These are phyloP conservation scores for Drosophila prostipennis DNA, from an alignment of 2,888 invertebrate genomes.

Conservation along the genomic window DNA sequence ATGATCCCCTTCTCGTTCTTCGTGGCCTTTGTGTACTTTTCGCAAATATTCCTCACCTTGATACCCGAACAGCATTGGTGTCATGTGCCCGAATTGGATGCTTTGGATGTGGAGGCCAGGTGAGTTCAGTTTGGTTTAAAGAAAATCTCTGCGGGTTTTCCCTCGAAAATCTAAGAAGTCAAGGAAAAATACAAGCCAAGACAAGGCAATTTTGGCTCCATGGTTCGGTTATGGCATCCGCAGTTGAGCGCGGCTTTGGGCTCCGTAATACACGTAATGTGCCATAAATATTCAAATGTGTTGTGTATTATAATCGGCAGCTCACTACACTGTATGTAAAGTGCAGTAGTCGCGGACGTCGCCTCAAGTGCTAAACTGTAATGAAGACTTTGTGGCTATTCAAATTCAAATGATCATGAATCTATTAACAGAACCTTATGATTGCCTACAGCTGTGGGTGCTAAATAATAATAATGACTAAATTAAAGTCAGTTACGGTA, in stretches of 20 bases:
- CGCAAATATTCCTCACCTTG: constrained; percentile 94
- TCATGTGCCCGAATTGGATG: constrained; percentile 89
- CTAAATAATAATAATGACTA: constrained; percentile 14
- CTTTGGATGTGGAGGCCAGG: constrained; percentile 85
- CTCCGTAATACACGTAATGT: constrained; percentile 38
- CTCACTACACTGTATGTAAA: constrained; percentile 7
- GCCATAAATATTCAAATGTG: constrained; percentile 47
- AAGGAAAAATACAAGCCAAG: constrained; percentile 13
- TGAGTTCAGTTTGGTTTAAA: constrained; percentile 81
- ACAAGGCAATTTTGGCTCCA: constrained; percentile 14
- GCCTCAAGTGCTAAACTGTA: constrained; percentile 34
- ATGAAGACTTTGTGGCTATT: constrained; percentile 36
- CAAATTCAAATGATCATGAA: constrained; percentile 28
- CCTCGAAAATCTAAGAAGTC: constrained; percentile 2
- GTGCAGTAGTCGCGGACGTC: constrained; percentile 27
- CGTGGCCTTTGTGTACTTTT: constrained; percentile 94
- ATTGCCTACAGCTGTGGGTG: constrained; percentile 13
- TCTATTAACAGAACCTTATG: constrained; percentile 19
- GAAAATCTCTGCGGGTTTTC: constrained; percentile 8
- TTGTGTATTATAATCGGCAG: constrained; percentile 19
- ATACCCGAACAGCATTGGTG: constrained; percentile 94
- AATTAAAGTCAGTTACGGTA: constrained; percentile 1
- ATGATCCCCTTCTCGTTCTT: constrained; percentile 96
- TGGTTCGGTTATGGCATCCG: constrained; percentile 33
- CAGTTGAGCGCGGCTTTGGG: constrained; percentile 7